Evolutionary conservation across 2,113 vertebrate species (phyloP).

Genomic region (Neolamprologus ventralis): DNA sequence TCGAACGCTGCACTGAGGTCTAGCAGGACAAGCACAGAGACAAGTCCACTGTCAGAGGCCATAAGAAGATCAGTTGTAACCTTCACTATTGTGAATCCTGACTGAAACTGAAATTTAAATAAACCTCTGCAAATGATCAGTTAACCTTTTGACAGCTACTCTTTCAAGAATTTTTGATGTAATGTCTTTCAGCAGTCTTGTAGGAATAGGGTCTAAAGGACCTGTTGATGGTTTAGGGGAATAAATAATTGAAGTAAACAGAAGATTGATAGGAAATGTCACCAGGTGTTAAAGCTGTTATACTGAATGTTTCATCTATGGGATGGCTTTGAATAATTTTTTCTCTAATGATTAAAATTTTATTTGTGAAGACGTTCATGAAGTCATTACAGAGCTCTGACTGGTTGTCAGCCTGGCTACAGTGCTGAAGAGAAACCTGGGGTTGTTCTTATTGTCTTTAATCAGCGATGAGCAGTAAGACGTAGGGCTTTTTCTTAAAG

Average conservation of each 20-base stretch:
- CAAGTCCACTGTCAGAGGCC: fast-evolving
- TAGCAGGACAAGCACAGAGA: neutral
- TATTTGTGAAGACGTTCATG: neutral
- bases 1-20: fast-evolving
- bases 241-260: neutral
- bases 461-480: neutral
- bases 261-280: neutral
- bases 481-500: neutral
- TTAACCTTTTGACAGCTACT: neutral
- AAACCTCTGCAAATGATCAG: neutral
- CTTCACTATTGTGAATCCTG: neutral
- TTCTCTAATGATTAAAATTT: neutral
- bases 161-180: fast-evolving
- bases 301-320: neutral
- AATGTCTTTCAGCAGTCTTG: neutral
- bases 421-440: neutral
- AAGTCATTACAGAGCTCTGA: neutral
- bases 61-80: fast-evolving
- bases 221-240: fast-evolving
- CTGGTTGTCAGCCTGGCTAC: neutral
- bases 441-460: neutral
- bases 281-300: neutral
- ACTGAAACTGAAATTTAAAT: neutral
- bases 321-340: neutral
- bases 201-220: neutral